phyloP scores from a whole-genome alignment of 2,797 vertebrate species.

The Sphenopsis melanotis region DNA sequence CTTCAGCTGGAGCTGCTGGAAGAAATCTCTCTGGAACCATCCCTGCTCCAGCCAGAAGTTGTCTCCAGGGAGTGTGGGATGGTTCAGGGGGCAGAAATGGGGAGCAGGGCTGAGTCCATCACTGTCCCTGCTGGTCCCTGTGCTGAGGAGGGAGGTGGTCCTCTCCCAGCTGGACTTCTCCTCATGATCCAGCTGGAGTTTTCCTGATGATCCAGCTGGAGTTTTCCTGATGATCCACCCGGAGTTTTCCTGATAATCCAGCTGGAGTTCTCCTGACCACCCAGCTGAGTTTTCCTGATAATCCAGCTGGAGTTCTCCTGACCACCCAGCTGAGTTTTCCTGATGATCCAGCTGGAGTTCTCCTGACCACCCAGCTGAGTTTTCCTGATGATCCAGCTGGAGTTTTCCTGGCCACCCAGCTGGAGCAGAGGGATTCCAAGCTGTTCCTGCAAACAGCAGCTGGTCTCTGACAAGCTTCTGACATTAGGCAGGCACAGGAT shows the following conservation, averaged over 20 bases:
- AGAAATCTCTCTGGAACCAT: not conserved
- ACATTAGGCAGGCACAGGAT: not conserved
- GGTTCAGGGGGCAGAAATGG: not conserved
- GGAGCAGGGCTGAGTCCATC: not conserved
- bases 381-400: too few relatives aligned
- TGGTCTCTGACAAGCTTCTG: not conserved
- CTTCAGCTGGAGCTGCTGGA: not conserved
- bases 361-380: not conserved
- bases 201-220: not conserved
- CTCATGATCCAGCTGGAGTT: not conserved
- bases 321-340: not conserved
- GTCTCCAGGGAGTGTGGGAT: rapidly evolving
- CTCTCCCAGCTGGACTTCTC: not conserved
- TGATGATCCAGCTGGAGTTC: not conserved
- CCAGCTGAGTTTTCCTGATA: not conserved
- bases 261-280: not conserved
- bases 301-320: not conserved
- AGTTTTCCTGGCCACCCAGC: not conserved
- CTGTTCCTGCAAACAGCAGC: not conserved
- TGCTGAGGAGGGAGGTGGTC: not conserved
- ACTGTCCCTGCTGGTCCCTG: not conserved
- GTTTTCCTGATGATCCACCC: not conserved
- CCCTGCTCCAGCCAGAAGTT: not conserved
- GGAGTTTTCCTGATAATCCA: too few relatives aligned
- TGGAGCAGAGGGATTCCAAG: not conserved